phyloP scores from a whole-genome alignment of 35 echinoderm and acorn worm species.

The Anneissia japonica region DNA sequence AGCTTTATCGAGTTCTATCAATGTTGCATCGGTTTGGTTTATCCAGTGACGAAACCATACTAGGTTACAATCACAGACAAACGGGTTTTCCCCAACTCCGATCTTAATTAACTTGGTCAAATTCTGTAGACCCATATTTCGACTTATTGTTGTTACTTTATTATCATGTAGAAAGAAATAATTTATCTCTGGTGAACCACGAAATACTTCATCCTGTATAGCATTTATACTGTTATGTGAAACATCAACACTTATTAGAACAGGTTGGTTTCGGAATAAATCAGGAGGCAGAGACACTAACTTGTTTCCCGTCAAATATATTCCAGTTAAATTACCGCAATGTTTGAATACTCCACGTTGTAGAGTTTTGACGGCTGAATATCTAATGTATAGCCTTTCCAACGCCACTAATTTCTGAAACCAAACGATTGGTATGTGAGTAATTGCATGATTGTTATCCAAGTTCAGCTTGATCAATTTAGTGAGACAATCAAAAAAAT shows the following conservation, averaged over 20 bases:
- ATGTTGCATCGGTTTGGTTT: neutral
- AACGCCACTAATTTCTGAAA: neutral
- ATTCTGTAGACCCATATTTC: neutral
- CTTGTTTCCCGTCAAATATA: neutral
- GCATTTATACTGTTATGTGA: neutral
- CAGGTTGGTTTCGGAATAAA: neutral
- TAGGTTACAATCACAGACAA: slow-evolving; percentile 3
- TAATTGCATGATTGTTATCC: neutral
- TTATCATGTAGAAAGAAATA: neutral
- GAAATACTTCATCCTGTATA: neutral
- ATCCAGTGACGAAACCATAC: slow-evolving; percentile 19
- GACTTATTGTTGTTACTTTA: neutral
- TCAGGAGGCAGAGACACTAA: neutral
- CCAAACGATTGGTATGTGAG: neutral
- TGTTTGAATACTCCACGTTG: neutral
- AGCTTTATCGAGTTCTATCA: neutral
- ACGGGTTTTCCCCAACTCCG: neutral
- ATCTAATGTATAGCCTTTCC: neutral
- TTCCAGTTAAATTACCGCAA: neutral
- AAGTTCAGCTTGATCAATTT: neutral
- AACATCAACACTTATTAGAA: neutral
- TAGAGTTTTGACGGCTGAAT: neutral
- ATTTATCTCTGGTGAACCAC: neutral
- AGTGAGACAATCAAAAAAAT: neutral
- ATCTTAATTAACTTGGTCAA: neutral